These are phyloP conservation scores for Coelopa pilipes DNA, from an alignment of 2,888 invertebrate species.

Conservation along the genomic window DNA sequence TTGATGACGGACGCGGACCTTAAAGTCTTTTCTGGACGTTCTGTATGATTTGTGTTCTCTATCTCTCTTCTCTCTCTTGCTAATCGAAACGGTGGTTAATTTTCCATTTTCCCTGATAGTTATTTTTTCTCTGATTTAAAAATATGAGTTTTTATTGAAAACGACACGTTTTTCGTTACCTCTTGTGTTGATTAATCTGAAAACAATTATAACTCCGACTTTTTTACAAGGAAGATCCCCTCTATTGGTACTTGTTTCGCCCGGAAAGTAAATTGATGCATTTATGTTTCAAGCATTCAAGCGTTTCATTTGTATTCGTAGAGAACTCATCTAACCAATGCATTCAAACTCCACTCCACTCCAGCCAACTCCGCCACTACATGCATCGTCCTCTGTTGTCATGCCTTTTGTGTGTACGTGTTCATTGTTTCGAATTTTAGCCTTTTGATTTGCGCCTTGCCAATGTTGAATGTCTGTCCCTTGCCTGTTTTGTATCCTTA, in stretches of 20 bases:
- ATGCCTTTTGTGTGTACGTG: not conserved
- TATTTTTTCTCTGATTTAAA: not conserved
- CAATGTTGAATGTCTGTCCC: not conserved
- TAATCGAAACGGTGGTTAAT: conserved; percentile 8
- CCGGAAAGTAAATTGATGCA: conserved; percentile 58
- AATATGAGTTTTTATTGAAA: not conserved
- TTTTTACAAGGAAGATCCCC: conserved; percentile 61
- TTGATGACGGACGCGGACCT: too few species aligned
- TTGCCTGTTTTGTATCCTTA: not conserved
- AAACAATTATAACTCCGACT: conserved; percentile 38
- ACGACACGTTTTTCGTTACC: not conserved
- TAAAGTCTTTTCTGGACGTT: too few species aligned
- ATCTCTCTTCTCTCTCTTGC: too few species aligned
- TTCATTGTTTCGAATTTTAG: conserved; percentile 19
- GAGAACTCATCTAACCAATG: not conserved
- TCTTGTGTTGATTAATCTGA: too few species aligned
- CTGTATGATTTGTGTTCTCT: too few species aligned
- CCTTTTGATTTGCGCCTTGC: not conserved
- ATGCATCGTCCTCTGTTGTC: conserved; percentile 2
- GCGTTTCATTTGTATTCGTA: conserved; percentile 18
- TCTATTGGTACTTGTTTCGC: conserved; percentile 67
- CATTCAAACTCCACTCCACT: not conserved
- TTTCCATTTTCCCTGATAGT: not conserved
- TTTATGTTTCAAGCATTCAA: not conserved
- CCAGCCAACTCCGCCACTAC: not conserved